These are phyloP conservation scores for Gyrodactylus salaris DNA, from an alignment of 1,140 invertebrate species.

Conservation along the genomic window DNA sequence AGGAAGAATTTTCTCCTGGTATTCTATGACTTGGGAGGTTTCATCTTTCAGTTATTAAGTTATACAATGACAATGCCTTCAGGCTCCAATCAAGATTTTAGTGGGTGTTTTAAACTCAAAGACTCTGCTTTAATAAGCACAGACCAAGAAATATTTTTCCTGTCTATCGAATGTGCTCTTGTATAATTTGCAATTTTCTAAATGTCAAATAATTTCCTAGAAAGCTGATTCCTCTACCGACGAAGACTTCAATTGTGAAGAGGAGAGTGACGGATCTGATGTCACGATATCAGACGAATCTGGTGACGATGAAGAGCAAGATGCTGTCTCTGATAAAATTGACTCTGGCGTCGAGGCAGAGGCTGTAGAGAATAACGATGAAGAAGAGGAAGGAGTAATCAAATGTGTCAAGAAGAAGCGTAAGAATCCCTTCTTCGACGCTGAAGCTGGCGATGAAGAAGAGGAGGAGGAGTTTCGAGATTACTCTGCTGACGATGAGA, in stretches of 20 bases:
- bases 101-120: too few relatives aligned
- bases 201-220: not conserved
- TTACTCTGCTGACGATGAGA: too few relatives aligned
- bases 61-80: too few relatives aligned
- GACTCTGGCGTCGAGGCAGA: not conserved
- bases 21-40: too few relatives aligned
- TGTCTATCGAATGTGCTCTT: too few relatives aligned
- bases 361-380: not conserved
- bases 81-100: too few relatives aligned
- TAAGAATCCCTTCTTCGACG: not conserved
- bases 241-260: not conserved
- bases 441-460: not conserved
- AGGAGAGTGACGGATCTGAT: not conserved
- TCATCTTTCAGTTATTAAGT: too few relatives aligned
- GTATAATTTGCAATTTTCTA: too few relatives aligned
- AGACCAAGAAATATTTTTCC: too few relatives aligned
- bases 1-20: too few relatives aligned
- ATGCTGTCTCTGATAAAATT: not conserved
- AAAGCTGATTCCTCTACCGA: not conserved
- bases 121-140: too few relatives aligned
- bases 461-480: not conserved
- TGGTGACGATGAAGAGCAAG: not conserved
- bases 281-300: not conserved
- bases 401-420: not conserved
- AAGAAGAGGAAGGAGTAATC: not conserved